Base-by-base conservation (phyloP, 2,797 vertebrate genomes). In the Melopsittacus undulatus region DNA sequence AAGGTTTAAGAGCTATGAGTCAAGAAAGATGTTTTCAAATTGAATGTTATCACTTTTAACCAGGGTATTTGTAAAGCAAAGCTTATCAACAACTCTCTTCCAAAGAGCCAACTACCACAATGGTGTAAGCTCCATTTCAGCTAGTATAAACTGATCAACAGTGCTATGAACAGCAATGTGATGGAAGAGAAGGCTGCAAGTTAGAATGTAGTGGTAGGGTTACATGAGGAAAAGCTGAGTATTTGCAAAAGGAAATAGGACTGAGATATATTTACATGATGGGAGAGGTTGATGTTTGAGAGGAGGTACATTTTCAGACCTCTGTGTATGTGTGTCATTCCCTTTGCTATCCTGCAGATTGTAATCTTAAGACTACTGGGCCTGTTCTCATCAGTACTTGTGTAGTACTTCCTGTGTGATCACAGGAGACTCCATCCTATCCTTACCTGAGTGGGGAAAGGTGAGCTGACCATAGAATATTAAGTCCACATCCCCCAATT, bases 101-200 rank as follows among this genome's bases (percentile, higher is more conserved):
- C n/a, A 36, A 38, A 38, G 38, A 38, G 13, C 6, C 9, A 46
- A 11, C 5, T 29, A 15, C 32, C 23, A n/a, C 10, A 54, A 34
- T 2, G 8, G 5, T 36, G 2, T 10, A 2, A 29, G 3, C 9
- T 70, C 14, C 3, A 2, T 6, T 4, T 15, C 27, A 32, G 17
- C 21, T 57, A 30, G 0, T 40, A 13, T 4, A 20, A n/a, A 6
- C 5, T 4, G 19, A 6, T 4, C 40, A 21, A 29, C 2, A 14
- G 6, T 18, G 70, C 51, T 7, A 5, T 13, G 21, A 29, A 5
- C 16, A 54, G 51, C 15, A 30, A 38, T 5, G 51, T 12, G 32
- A 21, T 22, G n/a, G 34, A 73, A 40, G 26, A 54, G 52, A 40
- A 46, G 14, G 43, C 54, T 90, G 29, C 10, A 24, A 66, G 16